Percentiles rank a stretch among this genome's conserved stretches.
Evolutionary conservation across 2,797 vertebrate species (phyloP).

Genomic region (Mormyrus proboscirostris): DNA sequence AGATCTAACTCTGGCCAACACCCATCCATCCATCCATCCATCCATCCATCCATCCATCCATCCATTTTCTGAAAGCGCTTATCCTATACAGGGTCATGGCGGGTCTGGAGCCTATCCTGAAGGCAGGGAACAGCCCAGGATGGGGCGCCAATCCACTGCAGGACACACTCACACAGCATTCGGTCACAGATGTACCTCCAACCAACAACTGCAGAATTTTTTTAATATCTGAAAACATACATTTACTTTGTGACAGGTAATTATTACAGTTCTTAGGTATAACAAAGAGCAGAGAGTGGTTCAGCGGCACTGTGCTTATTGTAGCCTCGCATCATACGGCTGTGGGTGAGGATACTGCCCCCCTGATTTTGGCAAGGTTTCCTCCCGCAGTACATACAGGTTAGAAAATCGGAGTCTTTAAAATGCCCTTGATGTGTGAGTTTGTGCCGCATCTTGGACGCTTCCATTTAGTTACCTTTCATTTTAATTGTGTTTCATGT

Average conservation of each 20-base stretch:
- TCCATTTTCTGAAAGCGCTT: neutral
- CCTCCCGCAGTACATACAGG: neutral
- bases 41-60: neutral
- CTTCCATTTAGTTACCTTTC: neutral
- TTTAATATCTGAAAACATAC: neutral
- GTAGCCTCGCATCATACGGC: neutral
- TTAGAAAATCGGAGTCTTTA: neutral
- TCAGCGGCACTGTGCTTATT: neutral
- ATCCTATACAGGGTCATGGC: neutral
- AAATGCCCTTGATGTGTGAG: neutral
- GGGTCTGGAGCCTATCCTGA: neutral
- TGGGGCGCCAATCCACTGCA: neutral
- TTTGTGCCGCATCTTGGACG: neutral
- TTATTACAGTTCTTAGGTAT: neutral
- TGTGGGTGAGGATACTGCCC: neutral
- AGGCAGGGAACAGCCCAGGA: neutral
- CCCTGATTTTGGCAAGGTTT: neutral
- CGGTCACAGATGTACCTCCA: neutral
- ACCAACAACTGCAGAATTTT: neutral
- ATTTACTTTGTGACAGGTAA: neutral
- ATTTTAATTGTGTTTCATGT: neutral
- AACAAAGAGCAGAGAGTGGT: neutral
- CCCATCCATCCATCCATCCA: neutral
- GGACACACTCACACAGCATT: neutral
- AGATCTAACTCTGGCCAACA: neutral